These are phyloP conservation scores for Xestobium rufovillosum DNA, from an alignment of 2,888 invertebrate species.

Conservation along the genomic window DNA sequence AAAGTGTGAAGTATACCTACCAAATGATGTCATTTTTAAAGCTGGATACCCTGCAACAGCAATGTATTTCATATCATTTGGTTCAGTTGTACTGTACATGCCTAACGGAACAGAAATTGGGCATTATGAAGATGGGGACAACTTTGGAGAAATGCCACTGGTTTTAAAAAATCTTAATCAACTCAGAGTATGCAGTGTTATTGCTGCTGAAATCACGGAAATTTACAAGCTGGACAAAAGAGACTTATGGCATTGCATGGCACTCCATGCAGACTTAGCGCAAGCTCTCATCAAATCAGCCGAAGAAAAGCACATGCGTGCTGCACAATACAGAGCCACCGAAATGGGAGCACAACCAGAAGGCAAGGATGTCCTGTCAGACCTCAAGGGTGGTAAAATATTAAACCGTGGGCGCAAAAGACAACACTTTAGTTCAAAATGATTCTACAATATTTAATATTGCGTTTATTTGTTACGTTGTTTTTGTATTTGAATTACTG, in stretches of 20 bases:
- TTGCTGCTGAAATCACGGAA: constrained; percentile 36
- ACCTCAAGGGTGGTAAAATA: not conserved
- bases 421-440: no score
- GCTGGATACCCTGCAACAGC: constrained; percentile 39
- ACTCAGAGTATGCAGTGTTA: constrained; percentile 20
- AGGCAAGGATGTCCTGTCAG: not conserved
- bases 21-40: constrained; percentile 44
- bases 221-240: constrained; percentile 30
- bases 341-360: not conserved
- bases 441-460: no score
- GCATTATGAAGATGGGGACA: constrained; percentile 48
- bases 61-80: constrained; percentile 48
- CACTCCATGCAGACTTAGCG: constrained; percentile 35
- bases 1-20: constrained; percentile 41
- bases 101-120: constrained; percentile 45
- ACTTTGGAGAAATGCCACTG: constrained; percentile 40
- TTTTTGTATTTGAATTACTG: no score
- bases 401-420: not conserved
- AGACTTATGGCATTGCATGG: constrained; percentile 29
- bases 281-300: constrained; percentile 37
- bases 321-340: not conserved
- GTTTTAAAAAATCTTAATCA: constrained; percentile 22
- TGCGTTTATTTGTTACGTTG: no score
- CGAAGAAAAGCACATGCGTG: constrained; percentile 34
- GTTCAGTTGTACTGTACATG: constrained; percentile 44